Conservation (phyloP, 2,797 vertebrate species). For the Serranus cabrilla region DNA sequence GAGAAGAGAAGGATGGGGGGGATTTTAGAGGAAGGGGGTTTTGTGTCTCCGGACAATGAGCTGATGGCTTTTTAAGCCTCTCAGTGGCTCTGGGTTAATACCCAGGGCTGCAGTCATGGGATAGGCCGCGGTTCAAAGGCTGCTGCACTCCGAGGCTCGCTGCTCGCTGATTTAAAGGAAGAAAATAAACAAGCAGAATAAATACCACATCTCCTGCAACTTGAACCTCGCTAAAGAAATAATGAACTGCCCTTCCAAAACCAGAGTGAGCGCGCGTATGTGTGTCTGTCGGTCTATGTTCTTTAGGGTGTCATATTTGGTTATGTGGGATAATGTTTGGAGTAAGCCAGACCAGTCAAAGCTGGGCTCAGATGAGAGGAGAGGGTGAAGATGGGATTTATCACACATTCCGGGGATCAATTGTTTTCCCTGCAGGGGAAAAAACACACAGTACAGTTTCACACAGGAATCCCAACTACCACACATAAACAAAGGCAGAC, state of each 20-base stretch:
- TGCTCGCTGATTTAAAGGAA: conserved; percentile 69
- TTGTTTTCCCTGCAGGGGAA: conserved; percentile 56
- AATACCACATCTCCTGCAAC: conserved; percentile 78
- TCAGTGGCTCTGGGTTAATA: conserved; percentile 89
- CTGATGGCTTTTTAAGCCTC: conserved; percentile 93
- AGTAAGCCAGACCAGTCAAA: conserved; percentile 58
- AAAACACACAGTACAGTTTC: conserved; percentile 39
- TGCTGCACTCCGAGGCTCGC: conserved; percentile 76
- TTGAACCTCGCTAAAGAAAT: conserved; percentile 76
- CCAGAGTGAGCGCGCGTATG: conserved; percentile 7
- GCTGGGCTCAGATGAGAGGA: conserved; percentile 65
- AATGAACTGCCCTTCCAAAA: conserved; percentile 72
- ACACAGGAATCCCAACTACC: conserved; percentile 45
- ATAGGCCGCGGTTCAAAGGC: conserved; percentile 81
- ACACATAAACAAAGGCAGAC: conserved; percentile 44
- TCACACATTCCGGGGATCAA: conserved; percentile 76
- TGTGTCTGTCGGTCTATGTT: conserved; percentile 30
- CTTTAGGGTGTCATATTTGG: conserved; percentile 68
- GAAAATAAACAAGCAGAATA: conserved; percentile 83
- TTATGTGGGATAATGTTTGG: conserved; percentile 67
- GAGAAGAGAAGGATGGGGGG: conserved; percentile 76
- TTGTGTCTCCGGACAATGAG: conserved; percentile 92
- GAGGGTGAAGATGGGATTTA: conserved; percentile 78
- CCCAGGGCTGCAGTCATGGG: conserved; percentile 82
- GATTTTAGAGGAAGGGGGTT: conserved; percentile 85